These are phyloP conservation scores for Mastigias papua DNA, from an alignment of 30 jellyfish, hydroid and myxozoan species.

Conservation along the genomic window DNA sequence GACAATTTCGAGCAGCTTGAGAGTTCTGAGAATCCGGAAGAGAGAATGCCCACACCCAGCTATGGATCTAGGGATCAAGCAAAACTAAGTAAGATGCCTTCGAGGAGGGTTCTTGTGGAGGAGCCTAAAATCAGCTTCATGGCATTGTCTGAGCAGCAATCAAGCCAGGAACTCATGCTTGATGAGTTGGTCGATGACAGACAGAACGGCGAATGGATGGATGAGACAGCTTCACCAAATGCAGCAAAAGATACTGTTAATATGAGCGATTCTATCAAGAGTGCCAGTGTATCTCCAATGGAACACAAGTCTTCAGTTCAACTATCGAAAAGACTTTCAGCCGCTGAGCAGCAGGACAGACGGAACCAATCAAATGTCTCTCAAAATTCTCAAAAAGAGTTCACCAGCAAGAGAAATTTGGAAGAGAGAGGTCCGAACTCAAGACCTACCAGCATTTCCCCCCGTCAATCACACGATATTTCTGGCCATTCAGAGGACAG, in stretches of 20 bases:
- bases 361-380: neutral
- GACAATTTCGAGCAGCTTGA: neutral
- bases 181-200: constrained; percentile 61
- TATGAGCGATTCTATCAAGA: neutral
- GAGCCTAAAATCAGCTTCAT: constrained; percentile 38
- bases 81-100: neutral
- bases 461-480: constrained; percentile 1
- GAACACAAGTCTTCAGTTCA: neutral
- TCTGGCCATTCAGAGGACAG: constrained; percentile 3
- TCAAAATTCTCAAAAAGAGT: neutral
- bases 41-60: neutral
- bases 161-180: constrained; percentile 62
- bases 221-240: neutral
- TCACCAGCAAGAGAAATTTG: neutral
- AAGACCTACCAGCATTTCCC: neutral
- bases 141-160: constrained; percentile 1
- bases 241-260: neutral
- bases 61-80: neutral
- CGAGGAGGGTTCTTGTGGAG: constrained; percentile 6
- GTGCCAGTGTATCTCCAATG: neutral
- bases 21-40: neutral
- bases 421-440: neutral
- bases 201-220: neutral
- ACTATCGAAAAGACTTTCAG: neutral
- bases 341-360: neutral